Base-by-base conservation (phyloP, 1,140 invertebrate genomes). In the Eumeta japonica region DNA sequence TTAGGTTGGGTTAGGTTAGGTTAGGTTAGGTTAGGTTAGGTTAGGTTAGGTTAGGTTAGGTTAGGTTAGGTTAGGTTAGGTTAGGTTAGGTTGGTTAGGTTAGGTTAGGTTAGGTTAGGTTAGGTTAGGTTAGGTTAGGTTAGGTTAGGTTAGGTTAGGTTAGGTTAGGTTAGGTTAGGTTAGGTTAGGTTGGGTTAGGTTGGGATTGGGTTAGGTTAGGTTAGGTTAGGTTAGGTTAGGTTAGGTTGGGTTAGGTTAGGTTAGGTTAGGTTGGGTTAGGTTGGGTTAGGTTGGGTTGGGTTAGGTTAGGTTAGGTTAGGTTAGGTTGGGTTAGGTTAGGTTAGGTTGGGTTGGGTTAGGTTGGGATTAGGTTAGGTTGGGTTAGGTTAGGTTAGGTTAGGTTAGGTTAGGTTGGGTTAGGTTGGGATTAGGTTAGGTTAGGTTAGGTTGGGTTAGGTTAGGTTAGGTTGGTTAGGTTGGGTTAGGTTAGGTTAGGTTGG, bases 281-380 rank as follows among this genome's bases (percentile, higher is more conserved):
- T 39, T 48, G 38, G 46, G 42, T 45, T 45, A 44, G 46, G 46
- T 48, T 48, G 41, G 46, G 46, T 48, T 48, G 45, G 46, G 46
- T 48, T 48, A 48, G 46, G 46, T 48, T 48, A 48, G 46, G 46
- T 48, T 48, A 48, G 46, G 42, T 49, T 49, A 46, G 37, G 39
- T 48, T 48, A 46, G 47, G 47, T 50, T 46, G 43, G 47, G 48
- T 50, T 46, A 46, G 48, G 44, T 50, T 48, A 48, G 45, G 48
- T 51, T 52, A 48, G 49, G 49, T 48, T 45, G 43, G 44, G 44
- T 46, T 50, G 31, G 37, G 31, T 41, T 39, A 40, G 44, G 45
- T 45, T n/a, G n/a, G n/a, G n/a, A n/a, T n/a, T n/a, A n/a, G n/a
- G n/a, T n/a, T n/a, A n/a, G n/a, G n/a, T n/a, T 39, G 34, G 45